Percentiles rank a stretch among this genome's conserved stretches.
These are phyloP conservation scores for Rhopalosiphum padi DNA, from an alignment of 1,140 invertebrate species.

Conservation along the genomic window DNA sequence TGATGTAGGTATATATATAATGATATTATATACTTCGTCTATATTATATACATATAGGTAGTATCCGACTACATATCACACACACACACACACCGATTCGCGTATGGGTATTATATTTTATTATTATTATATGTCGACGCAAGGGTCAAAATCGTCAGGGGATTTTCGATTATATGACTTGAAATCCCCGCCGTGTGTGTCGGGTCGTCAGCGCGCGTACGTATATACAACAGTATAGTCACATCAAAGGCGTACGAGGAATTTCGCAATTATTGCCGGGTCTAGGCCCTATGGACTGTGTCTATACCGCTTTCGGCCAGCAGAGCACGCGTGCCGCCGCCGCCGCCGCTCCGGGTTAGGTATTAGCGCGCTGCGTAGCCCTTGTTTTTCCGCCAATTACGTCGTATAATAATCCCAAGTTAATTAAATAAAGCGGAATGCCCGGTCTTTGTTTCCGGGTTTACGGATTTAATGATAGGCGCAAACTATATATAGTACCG, in stretches of 20 bases:
- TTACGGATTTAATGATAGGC: conserved; percentile 43
- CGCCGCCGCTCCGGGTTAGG: neutral
- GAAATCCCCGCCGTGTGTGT: conserved; percentile 21
- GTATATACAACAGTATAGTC: neutral
- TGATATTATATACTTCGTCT: neutral
- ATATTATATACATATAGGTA: neutral
- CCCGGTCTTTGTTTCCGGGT: conserved; percentile 54
- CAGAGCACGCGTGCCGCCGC: neutral
- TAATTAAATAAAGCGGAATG: conserved; percentile 58
- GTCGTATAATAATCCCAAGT: conserved; percentile 55
- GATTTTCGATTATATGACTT: conserved; percentile 53
- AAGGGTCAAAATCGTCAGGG: conserved; percentile 13
- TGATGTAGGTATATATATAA: neutral
- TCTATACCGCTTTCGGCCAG: neutral
- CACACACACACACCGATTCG: too few relatives aligned
- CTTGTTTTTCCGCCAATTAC: conserved; percentile 58
- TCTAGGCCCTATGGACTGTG: neutral
- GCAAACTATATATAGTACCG: neutral
- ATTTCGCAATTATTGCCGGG: conserved; percentile 51
- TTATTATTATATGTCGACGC: neutral
- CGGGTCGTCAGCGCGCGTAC: neutral
- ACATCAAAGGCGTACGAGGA: conserved; percentile 56
- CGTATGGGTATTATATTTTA: neutral
- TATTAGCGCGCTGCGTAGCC: neutral
- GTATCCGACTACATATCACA: neutral